Evolutionary conservation across 2,797 vertebrate genomes (phyloP), one percentile per base, ranked within the genome.

Genomic region (Characodon lateralis): DNA sequence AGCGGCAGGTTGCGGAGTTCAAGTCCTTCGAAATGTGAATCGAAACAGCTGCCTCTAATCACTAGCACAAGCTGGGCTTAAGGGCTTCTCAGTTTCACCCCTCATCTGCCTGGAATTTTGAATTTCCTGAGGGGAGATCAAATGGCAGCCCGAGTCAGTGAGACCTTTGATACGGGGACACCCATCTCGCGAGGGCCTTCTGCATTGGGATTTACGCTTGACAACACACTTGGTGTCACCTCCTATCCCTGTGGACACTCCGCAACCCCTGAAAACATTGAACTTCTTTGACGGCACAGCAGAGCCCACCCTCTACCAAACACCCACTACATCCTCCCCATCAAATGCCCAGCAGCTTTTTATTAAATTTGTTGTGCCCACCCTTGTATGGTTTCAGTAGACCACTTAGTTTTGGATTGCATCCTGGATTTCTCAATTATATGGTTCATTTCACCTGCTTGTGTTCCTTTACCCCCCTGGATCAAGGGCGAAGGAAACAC

Each of bases 11-110:
- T 96, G 95, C 88, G 92, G 94, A 96, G 95, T 95, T 96, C 95
- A 96, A 95, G 94, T 96, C 92, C 90, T 95, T 91, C 88, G 84
- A 95, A 96, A 96, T 91, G 94, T 95, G 95, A 97, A 96, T 96
- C 93, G 85, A 96, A 97, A 96, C 95, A 97, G 95, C 96, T 96
- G 94, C 89, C 89, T 87, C 85, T 96, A 96, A 97, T 96, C 93
- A 96, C 90, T 93, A 94, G 89, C 94, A 95, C 92, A 96, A 96
- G 94, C 89, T 92, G 95, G 84, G 92, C 89, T 93, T 95, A 94
- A 91, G 94, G 95, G 95, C 91, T 94, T 96, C 95, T 96, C 94
- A 91, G 94, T 96, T 97, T 97, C 95, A 96, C 81, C 91, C 95
- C 95, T 96, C 94, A 95, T 97, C 95, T 96, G 93, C 95, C 95